These are phyloP conservation scores for Dallia pectoralis DNA, from an alignment of 2,797 vertebrate genomes.

Conservation along the genomic window DNA sequence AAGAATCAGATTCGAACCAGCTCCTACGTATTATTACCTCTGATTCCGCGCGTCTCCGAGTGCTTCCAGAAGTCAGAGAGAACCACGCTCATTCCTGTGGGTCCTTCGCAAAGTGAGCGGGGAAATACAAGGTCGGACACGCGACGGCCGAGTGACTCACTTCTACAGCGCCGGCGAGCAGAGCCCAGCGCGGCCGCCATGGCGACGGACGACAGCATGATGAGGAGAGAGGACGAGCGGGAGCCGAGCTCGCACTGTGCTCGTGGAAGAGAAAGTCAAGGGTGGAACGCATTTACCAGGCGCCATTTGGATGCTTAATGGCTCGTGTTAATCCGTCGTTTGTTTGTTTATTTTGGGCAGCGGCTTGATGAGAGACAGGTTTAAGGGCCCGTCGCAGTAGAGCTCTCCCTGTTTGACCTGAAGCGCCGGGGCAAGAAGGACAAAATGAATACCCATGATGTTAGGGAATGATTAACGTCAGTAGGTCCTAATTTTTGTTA, in stretches of 20 bases:
- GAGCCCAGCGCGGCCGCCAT: neutral
- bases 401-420: no score
- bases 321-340: neutral
- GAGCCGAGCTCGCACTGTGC: neutral
- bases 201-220: neutral
- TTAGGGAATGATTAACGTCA: no score
- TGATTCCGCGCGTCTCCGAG: neutral
- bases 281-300: neutral
- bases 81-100: neutral
- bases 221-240: neutral
- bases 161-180: neutral
- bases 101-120: neutral
- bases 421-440: no score
- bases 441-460: no score
- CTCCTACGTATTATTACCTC: neutral
- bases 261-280: neutral
- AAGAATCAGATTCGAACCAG: neutral
- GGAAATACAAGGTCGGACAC: neutral
- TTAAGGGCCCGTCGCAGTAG: no score
- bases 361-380: no score
- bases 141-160: neutral
- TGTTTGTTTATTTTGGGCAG: neutral
- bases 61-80: neutral
- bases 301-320: neutral
- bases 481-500: no score